phyloP scores from a whole-genome alignment of 2,113 vertebrate species.

The Muntiacus muntjak region DNA sequence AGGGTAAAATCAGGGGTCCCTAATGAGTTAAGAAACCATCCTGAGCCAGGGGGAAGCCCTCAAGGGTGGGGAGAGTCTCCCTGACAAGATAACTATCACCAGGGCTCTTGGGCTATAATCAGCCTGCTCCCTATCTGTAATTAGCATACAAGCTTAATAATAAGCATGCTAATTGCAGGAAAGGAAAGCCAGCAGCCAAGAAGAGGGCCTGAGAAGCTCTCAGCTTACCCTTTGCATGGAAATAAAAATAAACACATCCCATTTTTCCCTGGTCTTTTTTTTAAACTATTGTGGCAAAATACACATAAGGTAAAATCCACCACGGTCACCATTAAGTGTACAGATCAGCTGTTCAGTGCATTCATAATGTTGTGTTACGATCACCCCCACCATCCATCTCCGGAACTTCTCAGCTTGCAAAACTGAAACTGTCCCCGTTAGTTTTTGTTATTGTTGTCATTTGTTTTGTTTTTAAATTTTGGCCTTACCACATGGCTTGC shows the following conservation, averaged over 20 bases:
- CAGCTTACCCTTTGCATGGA: neutral
- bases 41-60: neutral
- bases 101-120: neutral
- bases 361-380: no score
- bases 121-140: constrained; percentile 49
- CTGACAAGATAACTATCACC: neutral
- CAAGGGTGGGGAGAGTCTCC: neutral
- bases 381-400: neutral
- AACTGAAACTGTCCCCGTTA: neutral
- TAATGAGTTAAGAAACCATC: neutral
- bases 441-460: neutral
- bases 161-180: constrained; percentile 42
- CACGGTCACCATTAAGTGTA: neutral
- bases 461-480: neutral
- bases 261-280: neutral
- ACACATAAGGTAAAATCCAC: neutral
- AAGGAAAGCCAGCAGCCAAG: neutral
- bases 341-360: no score
- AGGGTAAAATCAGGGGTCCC: neutral
- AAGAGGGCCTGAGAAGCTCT: neutral
- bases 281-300: neutral
- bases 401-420: neutral
- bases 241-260: constrained; percentile 41
- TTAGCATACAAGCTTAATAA: constrained; percentile 63
- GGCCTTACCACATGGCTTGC: neutral